Conservation (phyloP, 2,113 vertebrate genomes). For the Artemisiospiza belli region DNA sequence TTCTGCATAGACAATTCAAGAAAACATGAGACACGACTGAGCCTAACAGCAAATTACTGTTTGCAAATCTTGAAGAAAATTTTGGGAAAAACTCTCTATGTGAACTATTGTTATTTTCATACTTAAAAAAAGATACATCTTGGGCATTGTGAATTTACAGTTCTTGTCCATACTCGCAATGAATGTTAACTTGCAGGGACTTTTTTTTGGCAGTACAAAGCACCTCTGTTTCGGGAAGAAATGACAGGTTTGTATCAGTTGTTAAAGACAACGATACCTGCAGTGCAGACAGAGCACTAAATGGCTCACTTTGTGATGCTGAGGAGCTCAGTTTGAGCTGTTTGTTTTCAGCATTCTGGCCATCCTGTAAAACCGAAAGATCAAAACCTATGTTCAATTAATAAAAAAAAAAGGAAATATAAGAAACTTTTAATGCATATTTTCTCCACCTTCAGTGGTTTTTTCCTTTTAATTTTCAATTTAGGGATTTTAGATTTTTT, state of each 20-base stretch:
- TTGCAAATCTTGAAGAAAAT: background rate
- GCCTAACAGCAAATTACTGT: background rate
- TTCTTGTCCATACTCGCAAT: background rate
- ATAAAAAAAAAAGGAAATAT: too few species aligned
- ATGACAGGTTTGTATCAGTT: background rate
- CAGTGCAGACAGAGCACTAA: background rate
- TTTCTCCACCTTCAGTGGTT: background rate
- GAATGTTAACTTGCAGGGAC: background rate
- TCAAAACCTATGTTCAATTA: background rate
- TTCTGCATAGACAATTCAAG: background rate
- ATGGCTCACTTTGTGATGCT: background rate
- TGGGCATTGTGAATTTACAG: background rate
- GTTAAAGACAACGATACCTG: background rate
- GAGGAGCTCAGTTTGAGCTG: background rate
- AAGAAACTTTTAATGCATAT: fast-evolving
- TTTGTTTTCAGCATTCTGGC: background rate
- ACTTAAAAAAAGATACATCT: background rate
- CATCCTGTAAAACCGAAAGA: background rate
- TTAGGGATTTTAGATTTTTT: background rate
- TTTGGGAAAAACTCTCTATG: background rate
- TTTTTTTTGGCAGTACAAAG: background rate
- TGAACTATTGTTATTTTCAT: background rate
- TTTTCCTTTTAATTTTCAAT: background rate
- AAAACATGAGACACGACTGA: background rate
- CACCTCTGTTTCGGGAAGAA: background rate